Evolutionary conservation across 2,888 invertebrate species (phyloP), one percentile per base, ranked within the genome.

Genomic region (Hesperia comma): DNA sequence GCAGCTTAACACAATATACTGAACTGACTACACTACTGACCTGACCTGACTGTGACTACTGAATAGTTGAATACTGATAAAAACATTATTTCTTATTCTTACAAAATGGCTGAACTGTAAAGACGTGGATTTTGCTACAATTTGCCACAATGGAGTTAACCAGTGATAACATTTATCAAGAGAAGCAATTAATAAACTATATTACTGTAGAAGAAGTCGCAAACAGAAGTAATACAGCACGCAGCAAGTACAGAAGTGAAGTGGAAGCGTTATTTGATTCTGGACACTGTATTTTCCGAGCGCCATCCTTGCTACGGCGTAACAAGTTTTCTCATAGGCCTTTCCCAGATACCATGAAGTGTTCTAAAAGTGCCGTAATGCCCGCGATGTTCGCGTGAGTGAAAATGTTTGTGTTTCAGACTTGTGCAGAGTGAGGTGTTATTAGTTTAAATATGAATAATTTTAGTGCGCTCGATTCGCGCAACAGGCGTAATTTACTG

Each of bases 61-160:
- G 2, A 26, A 2, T 26, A 26, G 3, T 26, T 26, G 5, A 26
- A 26, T 5, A 26, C 2, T 4, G 5, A 26, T 26, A 4, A 26
- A 26, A 26, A 26, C 26, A 3, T 14, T 14, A 10, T 8, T 46
- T 63, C 63, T 72, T 77, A 75, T 82, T 84, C 83, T 79, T 75
- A 80, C 92, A 92, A 92, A 90, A 92, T 92, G 92, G 92, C 92
- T 84, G 92, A 89, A 88, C 81, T 87, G 79, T 92, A 88, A 88
- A 87, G 88, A 91, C 90, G 91, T 90, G 84, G 87, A 78, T 81
- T 83, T 78, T 79, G 77, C 51, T 71, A 79, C 81, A 81, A 83
- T 78, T 84, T 76, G 79, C 79, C 81, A 92, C 79, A 89, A 92
- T 92, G 92, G 92, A 92, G 92, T 85, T 79, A 76, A 78, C 78